Percentiles rank a stretch among this genome's conserved stretches.
Conservation (phyloP, 2,113 vertebrate genomes). For the Chelonoidis abingdonii region DNA sequence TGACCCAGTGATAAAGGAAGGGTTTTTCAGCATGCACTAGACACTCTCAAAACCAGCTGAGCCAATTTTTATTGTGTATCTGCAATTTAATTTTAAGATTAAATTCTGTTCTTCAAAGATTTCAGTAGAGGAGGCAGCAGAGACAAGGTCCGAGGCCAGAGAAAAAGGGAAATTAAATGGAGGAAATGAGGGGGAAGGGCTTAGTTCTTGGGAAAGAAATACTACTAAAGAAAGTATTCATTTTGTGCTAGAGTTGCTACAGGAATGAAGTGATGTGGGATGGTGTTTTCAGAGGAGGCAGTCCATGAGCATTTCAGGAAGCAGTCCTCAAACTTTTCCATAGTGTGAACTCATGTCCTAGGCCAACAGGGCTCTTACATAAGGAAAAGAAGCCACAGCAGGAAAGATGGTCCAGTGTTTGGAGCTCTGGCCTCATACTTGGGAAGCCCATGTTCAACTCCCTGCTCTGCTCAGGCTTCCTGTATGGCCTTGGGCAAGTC, state of each 20-base stretch:
- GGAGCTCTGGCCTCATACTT: not conserved
- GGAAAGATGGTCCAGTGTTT: not conserved
- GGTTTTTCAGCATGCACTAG: not conserved
- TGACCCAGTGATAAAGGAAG: not conserved
- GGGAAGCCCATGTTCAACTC: not conserved
- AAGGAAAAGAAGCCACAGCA: not conserved
- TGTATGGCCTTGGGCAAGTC: not conserved
- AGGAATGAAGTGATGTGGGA: not conserved
- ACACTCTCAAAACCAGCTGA: not conserved
- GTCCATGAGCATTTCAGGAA: not conserved
- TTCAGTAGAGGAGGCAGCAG: not conserved
- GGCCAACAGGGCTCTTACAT: not conserved
- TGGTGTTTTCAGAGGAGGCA: not conserved
- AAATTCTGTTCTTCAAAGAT: not conserved
- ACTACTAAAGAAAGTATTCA: not conserved
- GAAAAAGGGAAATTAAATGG: not conserved
- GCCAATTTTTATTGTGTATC: not conserved
- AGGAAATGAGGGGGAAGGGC: not conserved
- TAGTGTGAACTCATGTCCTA: not conserved
- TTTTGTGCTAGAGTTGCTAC: not conserved
- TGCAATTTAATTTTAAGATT: not conserved
- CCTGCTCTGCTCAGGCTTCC: not conserved
- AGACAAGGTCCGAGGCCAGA: not conserved
- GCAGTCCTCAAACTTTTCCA: not conserved
- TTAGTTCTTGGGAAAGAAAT: not conserved